Evolutionary conservation across 1,140 invertebrate genomes (phyloP), one percentile per base, ranked within the genome.

Genomic region (Drusus annulatus): DNA sequence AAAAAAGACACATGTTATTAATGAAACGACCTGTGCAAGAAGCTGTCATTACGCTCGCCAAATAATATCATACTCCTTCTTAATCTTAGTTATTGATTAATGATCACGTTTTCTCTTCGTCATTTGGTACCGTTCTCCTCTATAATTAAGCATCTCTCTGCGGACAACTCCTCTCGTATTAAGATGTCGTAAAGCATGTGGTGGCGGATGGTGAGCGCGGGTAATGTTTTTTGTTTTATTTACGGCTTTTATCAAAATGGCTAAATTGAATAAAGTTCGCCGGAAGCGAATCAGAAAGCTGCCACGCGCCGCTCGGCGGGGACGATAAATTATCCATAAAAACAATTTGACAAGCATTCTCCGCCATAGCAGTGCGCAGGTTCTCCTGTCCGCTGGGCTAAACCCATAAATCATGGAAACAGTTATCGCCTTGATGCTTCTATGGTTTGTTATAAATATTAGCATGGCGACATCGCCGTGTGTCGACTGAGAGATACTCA

Each of bases 361-460:
- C 80, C 56, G 25, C 75, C 74, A 73, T 73, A 58, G 80, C 80
- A 78, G 71, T 77, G 73, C 71, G 80, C 80, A 78, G 71, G 75
- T 78, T 81, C 36, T 10, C 13, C 36, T 10, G 68, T 54, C 76
- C 71, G 52, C 56, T 75, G 77, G 69, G 58, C 65, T 54, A n/a
- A 65, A 36, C 31, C 76, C 7, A 81, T 81, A 81, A 81, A 78
- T 81, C 80, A 81, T 28, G 71, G 21, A 50, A 71, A 81, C 80
- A 75, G 80, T 81, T 78, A 81, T 78, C 80, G 62, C 17, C 56
- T 21, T 78, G 80, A 81, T 81, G 80, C 60, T 81, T 81, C 80
- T 81, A 81, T 81, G 74, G 80, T 51, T 76, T 77, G 76, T 50
- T 78, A 54, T 81, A 78, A 81, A 81, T 78, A 81, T 81, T 78